Conservation (phyloP, 1,140 invertebrate species). For the Papilio polytes region DNA sequence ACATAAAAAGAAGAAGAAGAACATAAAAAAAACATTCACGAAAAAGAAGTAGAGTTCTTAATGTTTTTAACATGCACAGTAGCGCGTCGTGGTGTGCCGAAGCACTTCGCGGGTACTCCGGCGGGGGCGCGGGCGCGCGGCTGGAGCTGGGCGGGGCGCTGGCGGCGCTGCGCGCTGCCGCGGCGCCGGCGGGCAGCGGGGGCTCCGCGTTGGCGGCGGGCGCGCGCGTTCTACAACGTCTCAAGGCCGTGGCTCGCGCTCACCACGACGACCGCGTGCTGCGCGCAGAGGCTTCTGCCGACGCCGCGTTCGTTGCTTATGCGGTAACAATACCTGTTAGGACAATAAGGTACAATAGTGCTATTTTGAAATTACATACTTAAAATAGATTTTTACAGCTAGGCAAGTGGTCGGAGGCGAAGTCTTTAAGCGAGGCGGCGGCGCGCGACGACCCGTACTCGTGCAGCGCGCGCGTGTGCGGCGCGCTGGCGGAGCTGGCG, state of each 20-base stretch:
- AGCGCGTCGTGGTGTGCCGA: constrained; percentile 80
- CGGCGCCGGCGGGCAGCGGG: constrained; percentile 49
- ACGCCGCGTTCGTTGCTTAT: constrained; percentile 78
- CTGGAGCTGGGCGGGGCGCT: constrained; percentile 76
- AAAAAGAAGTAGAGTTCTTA: no score
- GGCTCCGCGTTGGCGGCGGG: constrained; percentile 50
- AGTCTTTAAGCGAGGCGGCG: constrained; percentile 62
- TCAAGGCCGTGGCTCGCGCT: constrained; percentile 69
- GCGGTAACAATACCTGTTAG: constrained; percentile 55
- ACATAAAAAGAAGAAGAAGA: no score
- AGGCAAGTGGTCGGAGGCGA: constrained; percentile 69
- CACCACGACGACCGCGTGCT: constrained; percentile 65
- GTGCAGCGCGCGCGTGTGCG: constrained; percentile 63
- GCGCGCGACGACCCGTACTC: constrained; percentile 73
- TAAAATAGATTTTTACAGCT: constrained; percentile 50
- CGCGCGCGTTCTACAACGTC: constrained; percentile 61
- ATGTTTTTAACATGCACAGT: constrained; percentile 40
- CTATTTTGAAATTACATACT: background rate
- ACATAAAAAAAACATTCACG: no score
- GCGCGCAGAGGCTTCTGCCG: constrained; percentile 72
- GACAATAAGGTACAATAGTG: background rate
- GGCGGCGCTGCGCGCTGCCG: constrained; percentile 63
- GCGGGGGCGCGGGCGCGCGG: constrained; percentile 73
- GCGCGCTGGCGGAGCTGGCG: constrained; percentile 42
- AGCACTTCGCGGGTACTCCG: constrained; percentile 73